Base-by-base conservation (phyloP, 2,113 vertebrate genomes). In the Rhea americana region DNA sequence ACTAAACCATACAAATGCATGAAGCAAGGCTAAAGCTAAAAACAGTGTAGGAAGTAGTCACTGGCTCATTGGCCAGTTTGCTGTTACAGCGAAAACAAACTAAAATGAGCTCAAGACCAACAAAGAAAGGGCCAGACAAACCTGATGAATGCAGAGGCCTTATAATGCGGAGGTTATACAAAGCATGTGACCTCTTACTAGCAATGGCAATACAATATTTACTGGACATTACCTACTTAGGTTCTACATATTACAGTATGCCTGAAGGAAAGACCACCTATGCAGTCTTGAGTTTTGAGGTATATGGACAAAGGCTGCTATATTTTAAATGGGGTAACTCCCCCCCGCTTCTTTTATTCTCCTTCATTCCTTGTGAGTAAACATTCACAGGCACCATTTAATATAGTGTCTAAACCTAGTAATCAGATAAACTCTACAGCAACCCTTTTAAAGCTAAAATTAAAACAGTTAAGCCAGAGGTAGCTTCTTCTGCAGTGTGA, bases 381-480 rank as follows among this genome's bases (percentile, higher is more conserved):
- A 71, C 21, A 32, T 82, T 75, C 51, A 71, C 24, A 63, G 56
- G 30, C 9, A 47, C 11, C 2, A n/a, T 63, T 88, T 88, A 74
- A 37, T 75, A 17, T 16, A 19, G 21, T 39, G 9, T n/a, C 21
- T 71, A 65, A 59, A 78, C 62, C 16, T 11, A 66, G 14, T 58
- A 28, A 0, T 0, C 20, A 66, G 41, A 55, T 81, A 6, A 88
- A 83, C 10, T 75, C 39, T 53, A 55, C 70, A 67, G 71, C 55
- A 39, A 86, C 56, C 43, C 4, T 67, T 77, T 93, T 88, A 59
- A 59, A 26, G 66, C 32, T 88, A 55, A 78, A 91, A 88, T 81
- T 32, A 72, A 28, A 4, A 5, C 66, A 4, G 16, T 6, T 47
- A 9, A 83, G 37, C 39, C 47, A 7, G 22, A 65, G 24, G 22